Percentiles rank a stretch among this genome's conserved stretches.
Evolutionary conservation across 2,797 vertebrate genomes (phyloP).

Genomic region (Manis crassicaudata): DNA sequence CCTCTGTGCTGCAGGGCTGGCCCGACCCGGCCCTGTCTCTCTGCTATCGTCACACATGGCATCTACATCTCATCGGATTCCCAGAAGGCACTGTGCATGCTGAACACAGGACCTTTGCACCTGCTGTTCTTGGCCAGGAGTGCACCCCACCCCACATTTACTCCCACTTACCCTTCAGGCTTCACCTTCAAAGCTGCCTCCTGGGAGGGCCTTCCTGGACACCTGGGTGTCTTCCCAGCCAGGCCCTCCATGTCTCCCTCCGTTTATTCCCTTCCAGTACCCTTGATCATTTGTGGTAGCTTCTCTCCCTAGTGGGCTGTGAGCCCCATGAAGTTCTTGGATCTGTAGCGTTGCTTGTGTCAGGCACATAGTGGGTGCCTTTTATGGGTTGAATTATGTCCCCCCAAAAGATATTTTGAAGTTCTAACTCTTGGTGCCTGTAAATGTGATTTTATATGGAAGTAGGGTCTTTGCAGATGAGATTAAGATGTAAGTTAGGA

Average conservation of each 20-base stretch:
- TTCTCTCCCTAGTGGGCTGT: rapidly evolving
- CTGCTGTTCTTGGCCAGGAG: not conserved
- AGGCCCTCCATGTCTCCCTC: rapidly evolving
- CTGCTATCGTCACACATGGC: too few species aligned
- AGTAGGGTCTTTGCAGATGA: not conserved
- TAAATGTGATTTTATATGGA: not conserved
- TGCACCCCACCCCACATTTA: too few species aligned
- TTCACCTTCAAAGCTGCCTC: not conserved
- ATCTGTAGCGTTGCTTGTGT: too few species aligned
- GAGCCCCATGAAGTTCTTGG: too few species aligned
- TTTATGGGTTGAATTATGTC: not conserved
- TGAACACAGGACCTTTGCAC: not conserved
- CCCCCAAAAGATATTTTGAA: not conserved
- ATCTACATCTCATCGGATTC: rapidly evolving
- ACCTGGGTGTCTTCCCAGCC: too few species aligned
- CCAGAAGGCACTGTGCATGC: rapidly evolving
- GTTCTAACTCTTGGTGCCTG: not conserved
- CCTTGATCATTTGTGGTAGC: too few species aligned
- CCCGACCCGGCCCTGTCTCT: not conserved
- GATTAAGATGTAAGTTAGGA: not conserved
- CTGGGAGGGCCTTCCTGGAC: rapidly evolving
- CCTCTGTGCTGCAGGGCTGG: rapidly evolving
- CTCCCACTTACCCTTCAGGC: not conserved
- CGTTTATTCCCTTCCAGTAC: not conserved
- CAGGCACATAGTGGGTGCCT: not conserved